Base-by-base conservation (phyloP, 1,140 invertebrate genomes). In the Subanguina moxae region DNA sequence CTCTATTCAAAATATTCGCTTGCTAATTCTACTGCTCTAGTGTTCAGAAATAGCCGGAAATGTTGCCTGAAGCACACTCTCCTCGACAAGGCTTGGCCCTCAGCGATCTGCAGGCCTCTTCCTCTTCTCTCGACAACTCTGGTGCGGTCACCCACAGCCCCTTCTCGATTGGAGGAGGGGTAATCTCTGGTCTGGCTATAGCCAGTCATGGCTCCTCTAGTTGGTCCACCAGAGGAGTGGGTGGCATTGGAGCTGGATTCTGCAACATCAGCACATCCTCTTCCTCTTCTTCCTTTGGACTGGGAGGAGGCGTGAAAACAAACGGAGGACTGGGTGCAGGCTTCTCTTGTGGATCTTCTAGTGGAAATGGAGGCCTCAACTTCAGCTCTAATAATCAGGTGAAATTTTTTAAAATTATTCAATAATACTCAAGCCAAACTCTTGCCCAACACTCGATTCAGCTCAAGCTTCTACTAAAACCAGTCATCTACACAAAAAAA, bases 31-130 rank as follows among this genome's bases (percentile, higher is more conserved):
- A n/a, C n/a, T n/a, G n/a, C n/a, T n/a, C n/a, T n/a, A n/a, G n/a
- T n/a, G n/a, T n/a, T n/a, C n/a, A n/a, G n/a, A n/a, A n/a, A n/a
- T n/a, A n/a, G n/a, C n/a, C n/a, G 15, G n/a, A 21, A 61, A 61
- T 61, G 58, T n/a, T 61, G 27, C 58, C 58, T 19, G 58, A 61
- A 61, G 73, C 75, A 57, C 76, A 81, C 52, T 80, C 78, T 7
- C 76, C 76, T 27, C 78, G 76, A 56, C 73, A 78, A 13, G 76
- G 79, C 3, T 66, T 78, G 52, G 76, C 76, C 46, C 69, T 78
- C 13, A 76, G 67, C 30, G 76, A 78, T 43, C 57, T 78, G 21
- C 76, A 78, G 59, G 65, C 70, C 17, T 57, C 78, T 48, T 64
- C 62, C 27, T 32, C 27, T 43, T 32, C 27, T 3, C 48, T 52